These are phyloP conservation scores for Tortricodes alternella DNA, from an alignment of 2,888 invertebrate genomes.

Conservation along the genomic window DNA sequence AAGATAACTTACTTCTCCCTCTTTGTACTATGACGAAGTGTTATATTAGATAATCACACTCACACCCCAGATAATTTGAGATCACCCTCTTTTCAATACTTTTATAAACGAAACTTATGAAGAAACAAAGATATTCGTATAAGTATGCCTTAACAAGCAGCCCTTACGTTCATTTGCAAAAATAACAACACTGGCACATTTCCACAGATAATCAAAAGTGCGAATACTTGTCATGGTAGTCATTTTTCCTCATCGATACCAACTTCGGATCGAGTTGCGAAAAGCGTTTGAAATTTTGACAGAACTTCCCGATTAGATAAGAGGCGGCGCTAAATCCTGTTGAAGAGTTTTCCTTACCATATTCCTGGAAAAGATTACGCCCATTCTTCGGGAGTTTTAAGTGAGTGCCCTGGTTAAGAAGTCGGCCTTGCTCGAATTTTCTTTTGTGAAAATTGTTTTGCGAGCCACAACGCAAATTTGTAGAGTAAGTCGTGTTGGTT, in stretches of 20 bases:
- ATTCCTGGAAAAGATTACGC: constrained; percentile 62
- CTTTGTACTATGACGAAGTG: no score
- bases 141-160: no score
- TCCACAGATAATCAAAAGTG: constrained; percentile 36
- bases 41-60: no score
- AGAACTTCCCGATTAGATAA: constrained; percentile 70
- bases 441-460: constrained; percentile 1
- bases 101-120: no score
- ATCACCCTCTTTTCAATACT: no score
- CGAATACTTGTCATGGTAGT: constrained; percentile 33
- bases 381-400: constrained; percentile 50
- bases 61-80: no score
- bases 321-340: constrained; percentile 67
- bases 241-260: constrained; percentile 42
- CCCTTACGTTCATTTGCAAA: no score
- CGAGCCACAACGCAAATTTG: not conserved
- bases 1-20: no score
- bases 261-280: constrained; percentile 47
- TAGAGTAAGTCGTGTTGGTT: no score
- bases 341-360: constrained; percentile 67
- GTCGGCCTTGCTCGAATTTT: constrained; percentile 1
- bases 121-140: no score
- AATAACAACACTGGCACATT: no score
- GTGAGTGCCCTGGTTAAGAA: constrained; percentile 34
- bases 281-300: constrained; percentile 63